Evolutionary conservation across 1,140 invertebrate genomes (phyloP), one percentile per base, ranked within the genome.

Genomic region (Agraylea sexmaculata): DNA sequence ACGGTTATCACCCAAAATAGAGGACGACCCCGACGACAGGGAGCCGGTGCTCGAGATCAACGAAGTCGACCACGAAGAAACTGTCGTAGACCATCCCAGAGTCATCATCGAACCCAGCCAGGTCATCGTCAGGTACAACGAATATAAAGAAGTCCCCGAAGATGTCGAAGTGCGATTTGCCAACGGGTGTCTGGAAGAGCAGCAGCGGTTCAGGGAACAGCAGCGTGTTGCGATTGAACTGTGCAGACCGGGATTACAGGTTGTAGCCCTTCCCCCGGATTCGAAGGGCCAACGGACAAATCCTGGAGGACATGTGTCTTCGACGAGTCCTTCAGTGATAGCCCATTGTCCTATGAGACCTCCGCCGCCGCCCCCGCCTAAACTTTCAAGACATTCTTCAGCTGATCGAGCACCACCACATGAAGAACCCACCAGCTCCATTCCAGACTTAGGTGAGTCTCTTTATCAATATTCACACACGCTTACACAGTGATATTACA

Each of bases 381-480:
- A 67, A 47, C 57, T 59, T 41, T 58, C 63, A 3, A 60, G 60
- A 42, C 45, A 55, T n/a, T n/a, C n/a, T n/a, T n/a, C n/a, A n/a
- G n/a, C n/a, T n/a, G 59, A 55, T 42, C 61, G 64, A 37, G 58
- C 57, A 16, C 55, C 56, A 4, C 51, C 55, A 37, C 63, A 76
- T 57, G 81, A 86, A 60, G 81, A 86, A 57, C 81, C 81, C 2
- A 80, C 81, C 27, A 84, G 80, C 62, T 86, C 82, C 44, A 84
- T 85, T 60, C 82, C 82, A 37, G 82, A 86, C 73, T 68, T 86
- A 69, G 82, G 82, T 84, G 54, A 79, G 80, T 67, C 27, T 36
- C 12, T n/a, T n/a, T n/a, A n/a, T n/a, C n/a, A n/a, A n/a, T n/a
- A n/a, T n/a, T n/a, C n/a, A n/a, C n/a, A n/a, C n/a, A n/a, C n/a